phyloP scores from a whole-genome alignment of 1,140 invertebrate genomes.

The Drosophila nigrodunni region DNA sequence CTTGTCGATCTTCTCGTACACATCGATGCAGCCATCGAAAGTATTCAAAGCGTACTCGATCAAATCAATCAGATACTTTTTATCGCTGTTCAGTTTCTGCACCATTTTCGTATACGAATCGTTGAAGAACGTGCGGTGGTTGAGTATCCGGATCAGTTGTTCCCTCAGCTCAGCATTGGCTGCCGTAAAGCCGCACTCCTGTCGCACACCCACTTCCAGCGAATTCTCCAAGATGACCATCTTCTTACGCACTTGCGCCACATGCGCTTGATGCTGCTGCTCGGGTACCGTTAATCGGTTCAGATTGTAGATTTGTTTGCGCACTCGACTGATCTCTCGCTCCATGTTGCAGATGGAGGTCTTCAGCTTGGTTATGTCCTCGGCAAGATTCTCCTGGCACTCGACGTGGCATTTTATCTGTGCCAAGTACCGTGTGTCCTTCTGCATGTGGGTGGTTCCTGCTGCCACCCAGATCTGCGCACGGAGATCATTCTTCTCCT shows the following conservation, averaged over 20 bases:
- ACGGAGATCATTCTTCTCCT: slow-evolving; percentile 74
- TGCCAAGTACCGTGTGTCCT: slow-evolving; percentile 47
- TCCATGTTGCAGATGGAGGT: slow-evolving; percentile 70
- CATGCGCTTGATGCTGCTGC: slow-evolving; percentile 62
- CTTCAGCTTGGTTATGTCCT: slow-evolving; percentile 64
- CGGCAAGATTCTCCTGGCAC: slow-evolving; percentile 68
- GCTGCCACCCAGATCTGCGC: slow-evolving; percentile 81
- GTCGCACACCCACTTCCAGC: slow-evolving; percentile 67
- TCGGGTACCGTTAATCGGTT: slow-evolving; percentile 69
- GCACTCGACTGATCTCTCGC: slow-evolving; percentile 64
- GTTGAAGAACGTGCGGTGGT: slow-evolving; percentile 72
- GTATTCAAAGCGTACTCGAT: slow-evolving; percentile 73
- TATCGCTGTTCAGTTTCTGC: slow-evolving; percentile 74
- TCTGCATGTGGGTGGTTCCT: slow-evolving; percentile 59
- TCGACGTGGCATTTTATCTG: slow-evolving; percentile 71
- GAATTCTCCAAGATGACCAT: slow-evolving; percentile 71
- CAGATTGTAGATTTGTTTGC: slow-evolving; percentile 68
- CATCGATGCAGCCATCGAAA: slow-evolving; percentile 71
- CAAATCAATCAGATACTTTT: slow-evolving; percentile 73
- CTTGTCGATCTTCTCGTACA: slow-evolving; percentile 73
- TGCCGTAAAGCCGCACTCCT: slow-evolving; percentile 70
- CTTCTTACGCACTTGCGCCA: slow-evolving; percentile 55
- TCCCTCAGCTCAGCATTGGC: slow-evolving; percentile 66
- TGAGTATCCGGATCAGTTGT: slow-evolving; percentile 68
- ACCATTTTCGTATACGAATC: slow-evolving; percentile 72